A percentile compares a stretch with the other conserved stretches of the same genome.
phyloP scores from a whole-genome alignment of 2,113 vertebrate species.

The Zosterops pallidus region DNA sequence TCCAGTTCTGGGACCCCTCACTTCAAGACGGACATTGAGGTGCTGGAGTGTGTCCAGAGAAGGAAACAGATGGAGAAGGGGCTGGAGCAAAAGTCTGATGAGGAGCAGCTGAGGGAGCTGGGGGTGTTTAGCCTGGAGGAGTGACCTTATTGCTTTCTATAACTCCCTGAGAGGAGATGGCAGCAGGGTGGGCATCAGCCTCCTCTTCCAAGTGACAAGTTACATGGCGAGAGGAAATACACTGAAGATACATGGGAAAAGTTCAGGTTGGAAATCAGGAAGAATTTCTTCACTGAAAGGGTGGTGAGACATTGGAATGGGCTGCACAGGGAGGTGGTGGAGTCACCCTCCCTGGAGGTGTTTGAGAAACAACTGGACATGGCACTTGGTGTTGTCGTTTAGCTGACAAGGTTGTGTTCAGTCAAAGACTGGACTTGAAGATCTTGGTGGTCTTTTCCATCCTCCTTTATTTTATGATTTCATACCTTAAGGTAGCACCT shows the following conservation, averaged over 20 bases:
- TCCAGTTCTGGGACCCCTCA: not conserved
- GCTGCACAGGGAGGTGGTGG: not conserved
- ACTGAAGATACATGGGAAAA: too few species aligned
- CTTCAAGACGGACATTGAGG: not conserved
- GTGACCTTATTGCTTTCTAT: not conserved
- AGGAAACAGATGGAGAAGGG: accelerated
- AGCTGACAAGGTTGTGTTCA: not conserved
- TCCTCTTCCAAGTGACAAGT: not conserved
- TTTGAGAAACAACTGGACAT: not conserved
- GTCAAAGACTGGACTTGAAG: not conserved
- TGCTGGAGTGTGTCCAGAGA: not conserved
- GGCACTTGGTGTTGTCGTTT: not conserved
- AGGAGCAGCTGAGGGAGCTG: not conserved
- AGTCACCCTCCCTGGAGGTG: not conserved
- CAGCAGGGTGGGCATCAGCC: accelerated
- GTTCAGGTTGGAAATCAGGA: not conserved
- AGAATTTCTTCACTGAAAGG: not conserved
- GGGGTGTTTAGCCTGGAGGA: not conserved
- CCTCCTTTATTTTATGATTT: too few species aligned
- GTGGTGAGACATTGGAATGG: not conserved
- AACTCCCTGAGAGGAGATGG: not conserved
- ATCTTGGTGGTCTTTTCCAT: not conserved
- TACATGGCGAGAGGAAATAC: not conserved
- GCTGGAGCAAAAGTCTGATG: not conserved
- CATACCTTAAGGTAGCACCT: not conserved